Base-by-base conservation (phyloP, 2,797 vertebrate genomes). In the Pipistrellus pipistrellus region DNA sequence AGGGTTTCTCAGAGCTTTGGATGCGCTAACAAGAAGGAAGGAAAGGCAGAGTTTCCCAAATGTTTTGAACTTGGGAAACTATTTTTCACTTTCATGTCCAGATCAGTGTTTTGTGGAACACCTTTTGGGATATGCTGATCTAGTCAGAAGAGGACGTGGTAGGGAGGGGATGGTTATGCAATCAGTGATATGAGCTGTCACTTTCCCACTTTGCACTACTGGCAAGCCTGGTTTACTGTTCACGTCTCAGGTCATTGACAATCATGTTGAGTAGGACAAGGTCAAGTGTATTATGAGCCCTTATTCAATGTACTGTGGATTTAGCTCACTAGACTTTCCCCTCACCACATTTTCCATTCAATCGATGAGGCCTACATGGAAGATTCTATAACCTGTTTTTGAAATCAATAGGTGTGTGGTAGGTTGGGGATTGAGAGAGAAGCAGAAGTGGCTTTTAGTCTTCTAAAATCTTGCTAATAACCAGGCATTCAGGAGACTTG, bases 61-160 rank as follows among this genome's bases (percentile, higher is more conserved):
- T 92, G 41, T 51, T 96, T 25, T 86, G 44, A 90, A 87, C 68
- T 82, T 93, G 41, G 57, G 32, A 78, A 95, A 66, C 57, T 44
- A n/a, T 87, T 87, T 93, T 96, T 82, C 82, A 78, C 8, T 88
- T 72, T 95, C 46, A 53, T 93, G 84, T 87, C 48, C 69, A 82
- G 46, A n/a, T 86, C 38, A 32, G 32, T 91, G 46, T 93, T 93
- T 84, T 85, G 41, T 87, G 55, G 84, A 85, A 71, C 30, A 46
- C 57, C 15, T 71, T 90, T 93, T 94, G 59, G 64, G 73, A 92
- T 89, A 85, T 78, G 93, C 92, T 96, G 88, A 94, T 76, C 18
- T 78, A 68, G 82, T 46, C 85, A 88, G 77, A 83, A 93, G 51
- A 73, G 38, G 69, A 80, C 69, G 35, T 82, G 9, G 76, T 75